Evolutionary conservation across 2,797 vertebrate genomes (phyloP), one percentile per base, ranked within the genome.

Genomic region (Kryptopterus vitreolus): DNA sequence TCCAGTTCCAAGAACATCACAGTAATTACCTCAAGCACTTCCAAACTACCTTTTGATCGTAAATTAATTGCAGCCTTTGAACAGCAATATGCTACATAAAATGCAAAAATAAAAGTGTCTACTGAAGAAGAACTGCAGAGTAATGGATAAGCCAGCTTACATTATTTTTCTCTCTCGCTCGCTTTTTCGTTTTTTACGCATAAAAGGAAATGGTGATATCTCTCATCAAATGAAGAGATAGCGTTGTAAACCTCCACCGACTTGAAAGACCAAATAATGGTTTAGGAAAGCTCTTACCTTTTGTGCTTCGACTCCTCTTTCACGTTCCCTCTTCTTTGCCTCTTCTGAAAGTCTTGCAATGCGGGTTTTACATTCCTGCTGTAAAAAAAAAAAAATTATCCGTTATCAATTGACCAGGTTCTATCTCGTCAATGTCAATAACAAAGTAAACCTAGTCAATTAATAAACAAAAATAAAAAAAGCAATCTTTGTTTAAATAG

Each of bases 331-430:
- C 82, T 87, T 92, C 88, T 88, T 93, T 72, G 77, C 85, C 80
- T 85, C 85, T 48, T 90, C 88, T 61, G 88, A 84, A 65, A 84
- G 84, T 38, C 82, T 93, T 87, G 89, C 92, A 85, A 95, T 89
- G 84, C 89, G 93, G 90, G 89, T 91, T 85, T 92, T 88, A 83
- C 90, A 93, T 57, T 93, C 81, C 62, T 72, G 22, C 86, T 83
- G 84, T 58, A 82, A 74, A 35, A 22, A 81, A 78, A 82, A 74
- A 35, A 22, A 81, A 78, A 73, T 63, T 4, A 84, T 57, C 76
- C 50, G 18, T 76, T 66, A 59, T 22, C 57, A 31, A 72, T 71
- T 29, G 70, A 43, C 29, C 18, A 22, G 62, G 26, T 10, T 59
- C 6, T 18, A 59, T 7, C 63, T 69, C 29, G 38, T 59, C 48